Evolutionary conservation across 1,140 invertebrate genomes (phyloP), one percentile per base, ranked within the genome.

Genomic region (Cydia splendana): DNA sequence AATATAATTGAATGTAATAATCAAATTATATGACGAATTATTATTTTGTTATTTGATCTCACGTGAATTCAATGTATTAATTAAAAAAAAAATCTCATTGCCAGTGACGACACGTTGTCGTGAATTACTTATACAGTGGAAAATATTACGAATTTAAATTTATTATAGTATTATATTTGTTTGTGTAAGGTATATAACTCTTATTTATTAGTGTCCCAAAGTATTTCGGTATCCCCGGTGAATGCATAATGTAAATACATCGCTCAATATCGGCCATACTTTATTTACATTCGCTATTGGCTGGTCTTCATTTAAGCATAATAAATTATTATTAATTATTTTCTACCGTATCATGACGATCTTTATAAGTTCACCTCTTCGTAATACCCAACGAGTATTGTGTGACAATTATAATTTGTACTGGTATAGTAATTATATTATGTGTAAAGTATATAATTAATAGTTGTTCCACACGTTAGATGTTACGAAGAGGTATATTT

Each of bases 361-460:
- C 30, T 71, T 71, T 71, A 67, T 67, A 71, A 71, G 67, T 6
- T 4, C 0, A 18, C 5, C 67, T 34, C 34, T 71, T 71, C 13
- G n/a, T 12, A 38, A 38, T 10, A 38, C 67, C 67, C 67, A n/a
- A 6, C 67, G 67, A 38, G 9, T 38, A 18, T 10, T 34, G 65
- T 62, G 77, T 78, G 77, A 76, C 78, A 80, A 84, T 80, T 87
- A 82, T 82, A 81, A 77, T 81, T 75, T 82, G 84, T 88, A 88
- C 82, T 87, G 78, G 62, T 85, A 80, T 57, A 86, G 83, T 85
- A 86, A 80, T 85, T 77, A 28, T 34, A 77, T 81, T 85, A 89
- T 80, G 86, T 81, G 81, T 77, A 83, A 82, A 85, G 84, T 87
- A 89, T 80, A 82, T 74, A 78, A 75, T 76, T 79, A 81, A 15